A percentile compares a stretch with the other conserved stretches of the same genome.
These are phyloP conservation scores for Chunga burmeisteri DNA, from an alignment of 2,113 vertebrate species.

Conservation along the genomic window DNA sequence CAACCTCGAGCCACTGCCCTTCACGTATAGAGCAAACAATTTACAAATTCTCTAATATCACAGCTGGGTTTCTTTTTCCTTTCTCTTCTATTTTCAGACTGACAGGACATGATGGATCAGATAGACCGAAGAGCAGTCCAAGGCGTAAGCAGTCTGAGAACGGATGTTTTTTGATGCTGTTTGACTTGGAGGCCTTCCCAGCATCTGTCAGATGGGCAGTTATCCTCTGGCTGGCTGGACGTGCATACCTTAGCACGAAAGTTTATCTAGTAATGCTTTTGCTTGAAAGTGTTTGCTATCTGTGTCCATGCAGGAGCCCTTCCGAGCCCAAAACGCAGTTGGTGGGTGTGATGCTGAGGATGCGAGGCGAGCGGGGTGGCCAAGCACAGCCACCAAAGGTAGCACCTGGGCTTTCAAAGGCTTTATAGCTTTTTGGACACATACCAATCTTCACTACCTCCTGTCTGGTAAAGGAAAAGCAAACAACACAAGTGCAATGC, in stretches of 20 bases:
- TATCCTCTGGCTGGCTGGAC: background rate
- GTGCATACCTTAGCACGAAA: background rate
- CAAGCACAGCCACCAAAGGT: background rate
- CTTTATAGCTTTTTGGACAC: background rate
- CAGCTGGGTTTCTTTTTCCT: background rate
- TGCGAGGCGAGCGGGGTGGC: accelerated
- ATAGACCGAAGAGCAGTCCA: background rate
- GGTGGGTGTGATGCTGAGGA: background rate
- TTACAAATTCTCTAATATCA: too few relatives aligned
- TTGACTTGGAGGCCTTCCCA: conserved; percentile 35
- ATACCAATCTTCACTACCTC: background rate
- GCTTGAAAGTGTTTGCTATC: background rate
- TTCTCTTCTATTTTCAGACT: background rate
- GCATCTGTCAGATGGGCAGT: background rate
- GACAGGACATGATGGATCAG: accelerated
- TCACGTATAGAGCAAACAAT: accelerated
- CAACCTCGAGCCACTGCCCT: background rate
- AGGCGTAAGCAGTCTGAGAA: background rate
- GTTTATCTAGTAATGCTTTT: accelerated
- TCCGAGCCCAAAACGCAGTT: accelerated
- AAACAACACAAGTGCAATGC: accelerated
- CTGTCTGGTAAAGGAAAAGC: background rate
- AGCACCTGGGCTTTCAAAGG: background rate
- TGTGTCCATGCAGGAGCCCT: accelerated
- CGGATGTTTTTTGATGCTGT: background rate